Percentiles rank a stretch among this genome's conserved stretches.
These are phyloP conservation scores for Drosophila anomalipes DNA, from an alignment of 2,888 invertebrate species.

Conservation along the genomic window DNA sequence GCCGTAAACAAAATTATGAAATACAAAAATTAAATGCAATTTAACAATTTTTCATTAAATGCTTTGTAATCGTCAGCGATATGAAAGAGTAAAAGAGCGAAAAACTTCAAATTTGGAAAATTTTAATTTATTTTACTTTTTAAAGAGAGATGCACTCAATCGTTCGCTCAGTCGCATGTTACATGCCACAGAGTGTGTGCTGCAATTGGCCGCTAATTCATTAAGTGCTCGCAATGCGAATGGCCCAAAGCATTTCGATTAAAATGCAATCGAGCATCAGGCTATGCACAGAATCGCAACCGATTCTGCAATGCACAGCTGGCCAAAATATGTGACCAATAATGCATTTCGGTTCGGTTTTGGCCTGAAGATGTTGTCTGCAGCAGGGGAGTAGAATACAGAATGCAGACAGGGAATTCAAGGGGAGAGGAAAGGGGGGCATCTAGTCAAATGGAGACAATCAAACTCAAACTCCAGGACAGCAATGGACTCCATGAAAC, in stretches of 20 bases:
- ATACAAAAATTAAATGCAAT: background rate
- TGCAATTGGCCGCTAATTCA: conserved; percentile 47
- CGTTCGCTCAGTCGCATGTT: background rate
- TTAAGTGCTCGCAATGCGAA: conserved; percentile 46
- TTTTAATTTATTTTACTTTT: background rate
- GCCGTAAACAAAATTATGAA: background rate
- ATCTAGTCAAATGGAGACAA: conserved; percentile 10
- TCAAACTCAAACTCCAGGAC: conserved; percentile 1
- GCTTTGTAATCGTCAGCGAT: background rate
- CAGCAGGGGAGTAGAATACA: background rate
- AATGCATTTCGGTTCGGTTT: conserved; percentile 22
- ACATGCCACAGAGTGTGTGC: conserved; percentile 26
- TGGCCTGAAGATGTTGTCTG: background rate
- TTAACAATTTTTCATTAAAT: background rate
- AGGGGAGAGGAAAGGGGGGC: background rate
- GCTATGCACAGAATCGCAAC: conserved; percentile 21
- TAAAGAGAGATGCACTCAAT: background rate
- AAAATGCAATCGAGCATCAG: conserved; percentile 52
- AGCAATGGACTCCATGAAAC: conserved; percentile 7
- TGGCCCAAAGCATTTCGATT: conserved; percentile 49
- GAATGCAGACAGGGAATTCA: background rate
- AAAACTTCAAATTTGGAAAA: background rate
- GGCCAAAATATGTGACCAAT: conserved; percentile 50
- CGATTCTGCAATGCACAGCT: conserved; percentile 25
- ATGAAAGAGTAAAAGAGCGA: background rate